These are phyloP conservation scores for Drosophila kokeensis DNA, from an alignment of 2,888 invertebrate species.

Conservation along the genomic window DNA sequence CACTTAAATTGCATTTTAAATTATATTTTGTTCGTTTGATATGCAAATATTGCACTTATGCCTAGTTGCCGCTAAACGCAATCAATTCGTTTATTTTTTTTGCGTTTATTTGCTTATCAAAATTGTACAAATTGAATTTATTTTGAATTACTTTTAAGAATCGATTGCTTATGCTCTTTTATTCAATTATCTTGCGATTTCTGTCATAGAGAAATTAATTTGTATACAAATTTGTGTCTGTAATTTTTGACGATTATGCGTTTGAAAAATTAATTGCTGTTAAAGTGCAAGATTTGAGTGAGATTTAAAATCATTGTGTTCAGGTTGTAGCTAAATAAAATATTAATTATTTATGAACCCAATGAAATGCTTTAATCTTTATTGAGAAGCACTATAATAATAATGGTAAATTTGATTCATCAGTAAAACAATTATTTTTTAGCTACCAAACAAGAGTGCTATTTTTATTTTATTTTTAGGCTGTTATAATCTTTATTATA, in stretches of 20 bases:
- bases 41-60: constrained; percentile 48
- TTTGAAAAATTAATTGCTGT: background rate
- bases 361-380: background rate
- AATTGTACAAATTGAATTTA: constrained; percentile 1
- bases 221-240: background rate
- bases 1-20: constrained; percentile 9
- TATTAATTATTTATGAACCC: too few relatives aligned
- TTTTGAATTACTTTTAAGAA: background rate
- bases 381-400: background rate
- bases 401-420: background rate
- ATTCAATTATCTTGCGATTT: constrained; percentile 16
- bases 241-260: too few relatives aligned
- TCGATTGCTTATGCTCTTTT: background rate
- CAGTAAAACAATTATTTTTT: background rate
- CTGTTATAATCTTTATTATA: background rate
- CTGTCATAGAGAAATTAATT: background rate
- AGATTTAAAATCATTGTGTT: background rate
- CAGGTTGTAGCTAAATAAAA: background rate
- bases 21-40: constrained; percentile 16
- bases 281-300: background rate
- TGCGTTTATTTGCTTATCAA: constrained; percentile 12
- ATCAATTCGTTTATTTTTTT: constrained; percentile 11
- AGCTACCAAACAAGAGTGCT: background rate
- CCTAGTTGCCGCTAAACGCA: constrained; percentile 10
- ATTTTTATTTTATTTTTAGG: background rate